A percentile compares a stretch with the other conserved stretches of the same genome.
Evolutionary conservation across 2,888 invertebrate species (phyloP).

Genomic region (Lasioglossum oenotherae): DNA sequence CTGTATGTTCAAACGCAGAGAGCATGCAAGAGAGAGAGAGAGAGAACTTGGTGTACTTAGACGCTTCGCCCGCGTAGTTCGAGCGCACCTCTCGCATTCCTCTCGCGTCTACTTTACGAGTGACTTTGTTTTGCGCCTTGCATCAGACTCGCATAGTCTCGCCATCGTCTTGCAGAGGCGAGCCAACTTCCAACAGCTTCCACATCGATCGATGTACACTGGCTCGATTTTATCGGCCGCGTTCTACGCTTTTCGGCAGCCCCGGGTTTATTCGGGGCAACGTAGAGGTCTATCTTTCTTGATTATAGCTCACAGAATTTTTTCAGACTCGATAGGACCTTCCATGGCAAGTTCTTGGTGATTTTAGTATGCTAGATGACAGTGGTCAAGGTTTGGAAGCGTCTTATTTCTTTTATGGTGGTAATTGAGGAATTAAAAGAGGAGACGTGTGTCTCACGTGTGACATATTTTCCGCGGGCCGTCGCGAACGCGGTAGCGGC

Average conservation of each 20-base stretch:
- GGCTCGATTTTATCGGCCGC: slow-evolving; percentile 1
- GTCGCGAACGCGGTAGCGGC: slow-evolving; percentile 23
- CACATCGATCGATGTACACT: neutral
- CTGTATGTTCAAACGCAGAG: neutral
- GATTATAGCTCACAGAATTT: neutral
- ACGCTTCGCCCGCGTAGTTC: slow-evolving; percentile 9
- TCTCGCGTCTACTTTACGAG: neutral
- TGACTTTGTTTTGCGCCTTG: neutral
- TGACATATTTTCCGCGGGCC: slow-evolving; percentile 24
- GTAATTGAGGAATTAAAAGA: slow-evolving; percentile 21
- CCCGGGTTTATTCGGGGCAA: neutral
- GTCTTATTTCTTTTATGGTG: neutral
- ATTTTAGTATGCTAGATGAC: too few relatives aligned
- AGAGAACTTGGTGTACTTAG: neutral
- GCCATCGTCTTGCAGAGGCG: neutral
- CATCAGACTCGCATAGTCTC: neutral
- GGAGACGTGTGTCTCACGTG: neutral
- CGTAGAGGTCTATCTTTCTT: neutral
- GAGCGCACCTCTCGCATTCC: slow-evolving; percentile 15
- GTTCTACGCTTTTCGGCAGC: neutral
- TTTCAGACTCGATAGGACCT: neutral
- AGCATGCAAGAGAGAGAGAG: neutral
- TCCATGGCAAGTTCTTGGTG: too few relatives aligned
- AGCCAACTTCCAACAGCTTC: neutral
- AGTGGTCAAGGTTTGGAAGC: too few relatives aligned